Evolutionary conservation across 2,888 invertebrate genomes (phyloP), one percentile per base, ranked within the genome.

Genomic region (Petrolisthes cinctipes): DNA sequence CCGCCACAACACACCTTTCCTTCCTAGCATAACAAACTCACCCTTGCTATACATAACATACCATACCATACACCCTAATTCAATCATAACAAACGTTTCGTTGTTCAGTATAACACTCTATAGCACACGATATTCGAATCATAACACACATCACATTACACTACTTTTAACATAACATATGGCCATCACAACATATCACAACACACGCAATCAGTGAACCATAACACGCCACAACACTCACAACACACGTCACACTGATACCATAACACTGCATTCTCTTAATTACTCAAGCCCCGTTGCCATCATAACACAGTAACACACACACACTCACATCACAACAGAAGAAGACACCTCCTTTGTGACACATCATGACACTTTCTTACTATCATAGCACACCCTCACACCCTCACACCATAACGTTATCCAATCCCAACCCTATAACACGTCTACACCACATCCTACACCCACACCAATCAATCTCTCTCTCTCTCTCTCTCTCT

Each of bases 401-500:
- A 37, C 11, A 23, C 20, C 20, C 37, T 37, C 37, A 37, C 37
- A 37, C 37, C 37, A 37, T 37, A 37, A 37, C 37, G 37, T 37
- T 37, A 37, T 17, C 7, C 23, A 37, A 37, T 53, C 75, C 5
- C 75, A 9, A 23, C 73, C 7, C n/a, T 37, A 73, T 3, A 17
- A 5, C 73, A 73, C 73, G 37, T n/a, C 37, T 17, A 17, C 17
- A 73, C 73, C 7, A 23, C 73, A 73, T 23, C 73, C 37, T 20
- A 23, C 73, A 73, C n/a, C 3, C 17, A 14, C 66, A 66, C 66
- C 14, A 11, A 66, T 66, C 2, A 2, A 1, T 66, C 66, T 66
- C 66, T 73, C 73, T n/a, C 68, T 68, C 68, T 68, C 68, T 7
- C 68, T 68, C 68, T 68, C 68, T 68, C 68, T 68, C 68, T 68